phyloP scores from a whole-genome alignment of 2,888 invertebrate species.

The Perizoma affinitatum region DNA sequence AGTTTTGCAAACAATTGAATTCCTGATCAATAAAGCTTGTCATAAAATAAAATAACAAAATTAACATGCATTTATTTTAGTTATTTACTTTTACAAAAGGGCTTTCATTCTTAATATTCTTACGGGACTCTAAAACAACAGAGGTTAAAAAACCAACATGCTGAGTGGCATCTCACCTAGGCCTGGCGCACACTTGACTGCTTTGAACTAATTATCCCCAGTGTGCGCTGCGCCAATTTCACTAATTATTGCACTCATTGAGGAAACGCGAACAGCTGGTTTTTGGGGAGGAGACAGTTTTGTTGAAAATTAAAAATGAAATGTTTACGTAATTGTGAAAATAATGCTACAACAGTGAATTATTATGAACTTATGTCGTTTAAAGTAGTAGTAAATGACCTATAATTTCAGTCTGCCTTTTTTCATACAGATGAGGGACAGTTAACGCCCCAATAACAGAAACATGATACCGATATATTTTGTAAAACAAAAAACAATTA shows the following conservation, averaged over 20 bases:
- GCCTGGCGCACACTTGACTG: conserved; percentile 34
- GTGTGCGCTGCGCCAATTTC: conserved; percentile 34
- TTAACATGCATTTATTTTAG: not conserved
- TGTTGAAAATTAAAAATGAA: conserved; percentile 14
- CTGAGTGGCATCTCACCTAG: conserved; percentile 20
- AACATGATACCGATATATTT: no score
- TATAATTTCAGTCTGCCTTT: no score
- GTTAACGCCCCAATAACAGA: no score
- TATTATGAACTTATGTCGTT: not conserved
- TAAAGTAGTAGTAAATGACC: no score
- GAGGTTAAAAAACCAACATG: conserved; percentile 17
- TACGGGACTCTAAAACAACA: conserved; percentile 18
- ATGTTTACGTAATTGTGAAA: not conserved
- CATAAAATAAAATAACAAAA: no score
- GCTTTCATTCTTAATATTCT: conserved; percentile 2
- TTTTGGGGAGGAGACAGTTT: conserved; percentile 17
- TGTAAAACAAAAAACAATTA: no score
- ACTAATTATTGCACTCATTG: conserved; percentile 36
- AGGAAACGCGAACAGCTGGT: conserved; percentile 18
- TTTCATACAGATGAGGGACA: no score
- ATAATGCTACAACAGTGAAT: not conserved
- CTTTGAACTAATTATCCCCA: conserved; percentile 37
- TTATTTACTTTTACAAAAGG: not conserved
- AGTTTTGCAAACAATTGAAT: no score
- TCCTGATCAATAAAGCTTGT: no score